A percentile compares a stretch with the other conserved stretches of the same genome.
Evolutionary conservation across 2,113 vertebrate genomes (phyloP).

Genomic region (Erinaceus europaeus): DNA sequence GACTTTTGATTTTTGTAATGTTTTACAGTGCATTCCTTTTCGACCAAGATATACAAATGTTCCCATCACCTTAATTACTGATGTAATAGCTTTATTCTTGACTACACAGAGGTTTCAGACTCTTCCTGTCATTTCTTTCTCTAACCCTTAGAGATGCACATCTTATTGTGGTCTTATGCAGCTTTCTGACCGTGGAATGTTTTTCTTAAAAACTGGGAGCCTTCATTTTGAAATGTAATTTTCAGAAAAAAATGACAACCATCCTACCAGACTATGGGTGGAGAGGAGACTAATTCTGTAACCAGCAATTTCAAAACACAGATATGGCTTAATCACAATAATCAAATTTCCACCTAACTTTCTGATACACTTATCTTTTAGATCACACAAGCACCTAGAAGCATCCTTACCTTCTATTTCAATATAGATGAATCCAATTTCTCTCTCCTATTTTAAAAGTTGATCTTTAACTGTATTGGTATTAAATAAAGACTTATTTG

Average conservation of each 20-base stretch:
- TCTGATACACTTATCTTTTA: background rate
- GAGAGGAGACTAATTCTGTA: background rate
- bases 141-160: background rate
- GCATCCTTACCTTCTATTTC: background rate
- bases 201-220: background rate
- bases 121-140: background rate
- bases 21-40: background rate
- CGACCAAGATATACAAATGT: background rate
- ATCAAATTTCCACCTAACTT: background rate
- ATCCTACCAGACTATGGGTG: background rate
- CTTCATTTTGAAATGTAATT: background rate
- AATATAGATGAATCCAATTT: background rate
- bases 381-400: background rate
- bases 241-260: background rate
- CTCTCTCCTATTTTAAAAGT: background rate
- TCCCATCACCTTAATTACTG: background rate
- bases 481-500: background rate
- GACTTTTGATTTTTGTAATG: background rate
- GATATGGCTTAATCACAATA: background rate
- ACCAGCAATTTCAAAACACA: background rate
- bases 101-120: background rate
- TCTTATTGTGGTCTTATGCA: background rate
- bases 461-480: background rate
- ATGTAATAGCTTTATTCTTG: background rate
- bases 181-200: background rate